Evolutionary conservation across 2,888 invertebrate species (phyloP).

Genomic region (Platypus cylindrus): DNA sequence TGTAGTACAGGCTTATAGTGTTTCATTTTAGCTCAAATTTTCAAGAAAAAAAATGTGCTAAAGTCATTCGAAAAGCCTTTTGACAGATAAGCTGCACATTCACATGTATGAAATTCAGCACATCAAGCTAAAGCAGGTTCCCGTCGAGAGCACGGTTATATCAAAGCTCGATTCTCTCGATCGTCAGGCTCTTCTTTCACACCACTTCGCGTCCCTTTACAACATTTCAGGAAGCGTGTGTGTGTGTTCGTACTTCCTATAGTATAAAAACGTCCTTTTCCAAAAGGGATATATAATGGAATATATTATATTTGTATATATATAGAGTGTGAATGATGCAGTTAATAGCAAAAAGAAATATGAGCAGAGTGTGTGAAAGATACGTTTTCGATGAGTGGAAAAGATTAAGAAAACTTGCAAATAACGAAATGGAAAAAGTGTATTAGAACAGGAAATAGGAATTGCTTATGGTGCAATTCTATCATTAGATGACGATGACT

Average conservation of each 20-base stretch:
- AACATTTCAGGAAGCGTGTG: conserved; percentile 15
- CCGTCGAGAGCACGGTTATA: conserved; percentile 35
- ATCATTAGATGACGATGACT: too few relatives aligned
- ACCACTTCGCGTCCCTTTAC: too few relatives aligned
- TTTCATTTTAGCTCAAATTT: too few relatives aligned
- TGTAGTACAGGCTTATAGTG: too few relatives aligned
- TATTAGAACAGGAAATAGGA: too few relatives aligned
- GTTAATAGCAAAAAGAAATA: conserved; percentile 9
- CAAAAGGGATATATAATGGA: conserved; percentile 15
- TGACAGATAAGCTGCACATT: conserved; percentile 38
- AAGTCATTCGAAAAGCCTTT: conserved; percentile 9
- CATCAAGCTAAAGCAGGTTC: conserved; percentile 45
- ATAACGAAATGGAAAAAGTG: too few relatives aligned
- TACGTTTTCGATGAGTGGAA: conserved; percentile 3
- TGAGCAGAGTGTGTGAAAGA: conserved; percentile 4
- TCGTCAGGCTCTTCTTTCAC: too few relatives aligned
- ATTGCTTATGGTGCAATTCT: too few relatives aligned
- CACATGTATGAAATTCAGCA: conserved; percentile 62
- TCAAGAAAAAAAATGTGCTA: background rate
- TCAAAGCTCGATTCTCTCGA: conserved; percentile 33
- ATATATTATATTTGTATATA: conserved; percentile 14
- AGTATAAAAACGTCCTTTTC: conserved; percentile 12
- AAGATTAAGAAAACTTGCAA: background rate
- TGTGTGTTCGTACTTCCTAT: too few relatives aligned
- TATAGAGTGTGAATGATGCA: too few relatives aligned